Evolutionary conservation across 2,113 vertebrate genomes (phyloP).

Genomic region (Fregata magnificens): DNA sequence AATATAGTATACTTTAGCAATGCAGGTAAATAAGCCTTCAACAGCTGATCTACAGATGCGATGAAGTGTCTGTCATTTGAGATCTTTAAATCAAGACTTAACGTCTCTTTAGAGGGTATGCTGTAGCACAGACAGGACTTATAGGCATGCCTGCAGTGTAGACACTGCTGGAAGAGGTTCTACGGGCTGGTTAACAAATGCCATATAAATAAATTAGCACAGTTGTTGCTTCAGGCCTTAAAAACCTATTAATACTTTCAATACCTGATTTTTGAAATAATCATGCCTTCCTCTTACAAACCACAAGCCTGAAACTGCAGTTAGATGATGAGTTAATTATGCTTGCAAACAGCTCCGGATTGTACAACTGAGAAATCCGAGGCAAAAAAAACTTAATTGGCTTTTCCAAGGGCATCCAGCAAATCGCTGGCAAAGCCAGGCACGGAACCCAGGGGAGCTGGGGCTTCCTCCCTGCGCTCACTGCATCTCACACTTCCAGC

Average conservation of each 20-base stretch:
- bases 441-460: background rate
- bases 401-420: conserved; percentile 56
- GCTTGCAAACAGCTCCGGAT: background rate
- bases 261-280: conserved; percentile 10
- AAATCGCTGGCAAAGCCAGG: background rate
- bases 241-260: conserved; percentile 55
- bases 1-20: background rate
- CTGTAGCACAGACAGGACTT: background rate
- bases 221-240: conserved; percentile 23
- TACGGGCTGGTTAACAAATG: background rate
- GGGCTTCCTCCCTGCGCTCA: background rate
- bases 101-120: background rate
- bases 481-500: background rate
- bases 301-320: background rate
- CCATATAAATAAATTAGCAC: conserved; percentile 30
- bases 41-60: background rate
- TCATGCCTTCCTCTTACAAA: background rate
- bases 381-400: conserved; percentile 31
- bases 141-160: background rate
- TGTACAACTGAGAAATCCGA: conserved; percentile 12
- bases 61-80: background rate
- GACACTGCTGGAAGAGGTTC: background rate
- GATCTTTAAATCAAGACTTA: background rate
- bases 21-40: conserved; percentile 11
- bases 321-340: conserved; percentile 37